These are phyloP conservation scores for Burhinus bistriatus DNA, from an alignment of 2,113 vertebrate species.

Conservation along the genomic window DNA sequence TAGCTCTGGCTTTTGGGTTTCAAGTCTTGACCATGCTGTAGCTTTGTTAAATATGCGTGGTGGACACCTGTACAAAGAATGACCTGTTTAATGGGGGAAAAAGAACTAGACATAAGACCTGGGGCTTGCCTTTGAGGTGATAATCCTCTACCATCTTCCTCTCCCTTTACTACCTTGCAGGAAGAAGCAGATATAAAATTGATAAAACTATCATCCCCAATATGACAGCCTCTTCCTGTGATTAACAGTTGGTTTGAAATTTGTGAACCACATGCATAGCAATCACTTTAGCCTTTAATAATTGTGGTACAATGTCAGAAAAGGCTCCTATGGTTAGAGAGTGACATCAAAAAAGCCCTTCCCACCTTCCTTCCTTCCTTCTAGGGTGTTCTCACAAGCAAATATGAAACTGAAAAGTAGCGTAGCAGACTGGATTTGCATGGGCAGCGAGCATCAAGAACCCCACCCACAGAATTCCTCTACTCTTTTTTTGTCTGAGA, in stretches of 20 bases:
- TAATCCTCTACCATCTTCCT: neutral
- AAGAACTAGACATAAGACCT: neutral
- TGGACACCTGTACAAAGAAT: neutral
- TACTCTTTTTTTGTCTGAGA: neutral
- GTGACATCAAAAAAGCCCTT: neutral
- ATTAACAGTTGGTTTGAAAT: neutral
- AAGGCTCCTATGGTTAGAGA: neutral
- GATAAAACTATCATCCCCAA: neutral
- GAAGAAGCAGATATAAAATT: neutral
- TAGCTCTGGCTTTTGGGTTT: neutral
- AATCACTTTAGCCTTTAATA: neutral
- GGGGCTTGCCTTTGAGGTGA: neutral
- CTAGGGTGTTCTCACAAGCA: neutral
- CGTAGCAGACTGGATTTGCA: neutral
- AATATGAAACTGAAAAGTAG: neutral
- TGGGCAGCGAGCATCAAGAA: neutral
- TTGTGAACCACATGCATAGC: neutral
- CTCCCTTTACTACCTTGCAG: neutral
- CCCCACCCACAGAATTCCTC: neutral
- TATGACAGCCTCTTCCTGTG: neutral
- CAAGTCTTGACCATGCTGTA: neutral
- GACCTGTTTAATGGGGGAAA: neutral
- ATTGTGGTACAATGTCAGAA: neutral
- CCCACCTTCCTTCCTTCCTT: rapidly evolving
- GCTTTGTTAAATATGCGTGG: neutral